These are phyloP conservation scores for Leptoclinus maculatus DNA, from an alignment of 2,797 vertebrate species.

Conservation along the genomic window DNA sequence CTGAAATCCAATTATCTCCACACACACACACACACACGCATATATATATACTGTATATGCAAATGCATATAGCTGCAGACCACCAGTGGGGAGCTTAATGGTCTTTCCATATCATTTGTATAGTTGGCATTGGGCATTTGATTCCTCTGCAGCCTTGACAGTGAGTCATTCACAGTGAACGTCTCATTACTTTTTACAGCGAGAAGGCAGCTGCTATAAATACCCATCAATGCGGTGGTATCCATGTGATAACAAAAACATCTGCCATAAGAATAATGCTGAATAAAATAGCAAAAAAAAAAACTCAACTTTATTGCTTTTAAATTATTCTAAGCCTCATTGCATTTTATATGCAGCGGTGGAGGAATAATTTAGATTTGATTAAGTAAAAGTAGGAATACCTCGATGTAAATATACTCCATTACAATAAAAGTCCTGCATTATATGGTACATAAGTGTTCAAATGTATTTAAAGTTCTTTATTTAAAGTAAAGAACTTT, in stretches of 20 bases:
- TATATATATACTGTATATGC: not conserved
- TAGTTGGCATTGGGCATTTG: constrained; percentile 23
- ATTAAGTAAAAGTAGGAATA: not conserved
- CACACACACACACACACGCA: not conserved
- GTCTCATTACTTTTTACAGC: constrained; percentile 50
- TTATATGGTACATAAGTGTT: too few species aligned
- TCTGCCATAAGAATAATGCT: not conserved
- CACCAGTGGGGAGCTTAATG: constrained; percentile 7
- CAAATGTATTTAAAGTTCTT: not conserved
- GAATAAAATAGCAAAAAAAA: not conserved
- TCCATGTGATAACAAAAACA: constrained; percentile 20
- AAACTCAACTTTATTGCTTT: not conserved
- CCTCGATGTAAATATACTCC: not conserved
- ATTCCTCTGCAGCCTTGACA: constrained; percentile 35
- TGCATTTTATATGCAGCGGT: not conserved
- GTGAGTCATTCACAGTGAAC: constrained; percentile 55
- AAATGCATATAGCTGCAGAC: not conserved
- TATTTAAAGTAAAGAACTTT: too few species aligned
- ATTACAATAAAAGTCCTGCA: not conserved
- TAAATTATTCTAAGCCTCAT: not conserved
- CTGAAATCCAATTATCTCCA: constrained; percentile 79
- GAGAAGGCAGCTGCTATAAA: constrained; percentile 52
- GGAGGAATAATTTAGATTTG: not conserved
- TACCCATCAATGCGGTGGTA: constrained; percentile 30
- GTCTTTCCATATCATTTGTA: constrained; percentile 18